Conservation (phyloP, 2,113 vertebrate genomes). For the Entomyzon cyanotis region DNA sequence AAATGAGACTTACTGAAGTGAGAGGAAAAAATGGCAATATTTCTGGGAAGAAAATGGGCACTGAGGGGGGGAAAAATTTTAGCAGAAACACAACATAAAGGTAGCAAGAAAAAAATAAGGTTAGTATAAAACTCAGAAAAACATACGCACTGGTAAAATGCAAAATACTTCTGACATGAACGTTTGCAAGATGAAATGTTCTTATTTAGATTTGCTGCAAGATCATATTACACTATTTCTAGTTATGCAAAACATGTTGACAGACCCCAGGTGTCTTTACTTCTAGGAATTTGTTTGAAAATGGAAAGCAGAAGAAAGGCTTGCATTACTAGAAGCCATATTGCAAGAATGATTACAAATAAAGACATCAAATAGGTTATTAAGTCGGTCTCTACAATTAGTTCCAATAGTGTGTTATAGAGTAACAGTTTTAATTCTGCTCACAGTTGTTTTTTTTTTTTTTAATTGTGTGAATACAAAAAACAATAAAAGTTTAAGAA, state of each 20-base stretch:
- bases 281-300: not conserved
- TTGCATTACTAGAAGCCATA: not conserved
- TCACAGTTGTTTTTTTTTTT: not conserved
- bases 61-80: not conserved
- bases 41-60: not conserved
- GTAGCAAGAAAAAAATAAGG: not conserved
- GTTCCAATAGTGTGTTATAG: not conserved
- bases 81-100: not conserved
- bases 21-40: not conserved
- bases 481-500: not conserved
- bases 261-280: not conserved
- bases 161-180: not conserved
- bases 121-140: not conserved
- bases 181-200: not conserved
- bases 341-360: not conserved
- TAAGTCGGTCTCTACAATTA: not conserved
- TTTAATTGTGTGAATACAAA: not conserved
- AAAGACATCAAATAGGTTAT: not conserved
- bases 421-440: not conserved
- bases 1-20: not conserved
- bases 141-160: not conserved
- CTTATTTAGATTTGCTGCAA: not conserved
- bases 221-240: not conserved
- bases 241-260: not conserved
- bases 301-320: not conserved